A percentile compares a stretch with the other conserved stretches of the same genome.
Conservation (phyloP, 2,113 vertebrate species). For the Phylloscopus trochiloides region DNA sequence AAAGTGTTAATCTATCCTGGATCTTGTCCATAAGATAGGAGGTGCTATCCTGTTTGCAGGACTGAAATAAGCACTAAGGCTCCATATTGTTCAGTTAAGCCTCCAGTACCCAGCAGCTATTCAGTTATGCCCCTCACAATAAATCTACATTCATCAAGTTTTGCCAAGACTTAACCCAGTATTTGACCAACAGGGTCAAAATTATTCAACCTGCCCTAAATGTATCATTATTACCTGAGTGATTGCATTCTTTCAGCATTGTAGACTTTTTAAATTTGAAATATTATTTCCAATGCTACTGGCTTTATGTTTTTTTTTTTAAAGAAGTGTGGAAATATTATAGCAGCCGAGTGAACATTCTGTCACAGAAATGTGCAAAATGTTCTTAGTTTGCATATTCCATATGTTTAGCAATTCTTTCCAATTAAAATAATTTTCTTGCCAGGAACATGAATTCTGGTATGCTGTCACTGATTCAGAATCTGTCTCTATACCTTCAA, state of each 20-base stretch:
- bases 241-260: not conserved
- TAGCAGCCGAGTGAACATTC: conserved; percentile 39
- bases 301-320: not conserved
- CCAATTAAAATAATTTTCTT: conserved; percentile 16
- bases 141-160: not conserved
- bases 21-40: not conserved
- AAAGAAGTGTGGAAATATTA: not conserved
- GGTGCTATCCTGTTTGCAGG: not conserved
- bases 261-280: not conserved
- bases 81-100: not conserved
- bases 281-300: not conserved
- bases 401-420: not conserved
- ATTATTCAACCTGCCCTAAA: not conserved
- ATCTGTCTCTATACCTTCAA: not conserved
- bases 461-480: not conserved
- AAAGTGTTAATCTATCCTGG: not conserved
- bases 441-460: not conserved
- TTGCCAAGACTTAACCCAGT: not conserved
- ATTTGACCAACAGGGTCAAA: not conserved
- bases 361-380: conserved; percentile 32
- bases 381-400: conserved; percentile 31
- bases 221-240: not conserved
- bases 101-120: not conserved
- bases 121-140: not conserved
- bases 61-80: not conserved